Conservation (phyloP, 2,113 vertebrate species). For the Actenoides hombroni region DNA sequence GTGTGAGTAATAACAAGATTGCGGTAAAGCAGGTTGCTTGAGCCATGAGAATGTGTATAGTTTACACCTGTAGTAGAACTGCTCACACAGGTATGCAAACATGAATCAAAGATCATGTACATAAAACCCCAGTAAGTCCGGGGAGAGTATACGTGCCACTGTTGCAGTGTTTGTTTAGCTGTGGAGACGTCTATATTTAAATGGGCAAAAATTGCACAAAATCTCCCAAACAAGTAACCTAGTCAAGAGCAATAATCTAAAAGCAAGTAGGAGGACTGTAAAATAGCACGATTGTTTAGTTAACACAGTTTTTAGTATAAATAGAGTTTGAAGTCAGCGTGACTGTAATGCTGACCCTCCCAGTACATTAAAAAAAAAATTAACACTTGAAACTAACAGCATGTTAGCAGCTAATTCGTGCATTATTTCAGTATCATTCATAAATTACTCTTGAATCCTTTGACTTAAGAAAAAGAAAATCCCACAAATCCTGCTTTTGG, state of each 20-base stretch:
- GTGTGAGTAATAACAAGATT: not conserved
- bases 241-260: slow-evolving; percentile 41
- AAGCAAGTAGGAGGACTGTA: slow-evolving; percentile 37
- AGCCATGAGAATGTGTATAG: not conserved
- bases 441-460: slow-evolving; percentile 71
- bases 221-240: slow-evolving; percentile 31
- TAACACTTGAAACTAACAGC: slow-evolving; percentile 61
- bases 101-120: not conserved
- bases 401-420: slow-evolving; percentile 65
- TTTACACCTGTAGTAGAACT: not conserved
- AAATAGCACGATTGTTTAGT: slow-evolving; percentile 49
- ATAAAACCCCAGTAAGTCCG: not conserved
- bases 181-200: slow-evolving; percentile 2
- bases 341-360: slow-evolving; percentile 52
- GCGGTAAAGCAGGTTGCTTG: not conserved
- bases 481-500: slow-evolving; percentile 70
- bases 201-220: slow-evolving; percentile 6
- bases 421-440: slow-evolving; percentile 73
- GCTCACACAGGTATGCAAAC: not conserved
- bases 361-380: slow-evolving; percentile 43
- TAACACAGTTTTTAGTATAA: slow-evolving; percentile 51
- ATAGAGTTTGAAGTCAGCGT: slow-evolving; percentile 36
- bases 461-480: slow-evolving; percentile 71
- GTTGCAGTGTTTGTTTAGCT: slow-evolving; percentile 13
- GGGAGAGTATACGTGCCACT: not conserved